These are phyloP conservation scores for Urophycis tenuis DNA, from an alignment of 2,797 vertebrate species.

Conservation along the genomic window DNA sequence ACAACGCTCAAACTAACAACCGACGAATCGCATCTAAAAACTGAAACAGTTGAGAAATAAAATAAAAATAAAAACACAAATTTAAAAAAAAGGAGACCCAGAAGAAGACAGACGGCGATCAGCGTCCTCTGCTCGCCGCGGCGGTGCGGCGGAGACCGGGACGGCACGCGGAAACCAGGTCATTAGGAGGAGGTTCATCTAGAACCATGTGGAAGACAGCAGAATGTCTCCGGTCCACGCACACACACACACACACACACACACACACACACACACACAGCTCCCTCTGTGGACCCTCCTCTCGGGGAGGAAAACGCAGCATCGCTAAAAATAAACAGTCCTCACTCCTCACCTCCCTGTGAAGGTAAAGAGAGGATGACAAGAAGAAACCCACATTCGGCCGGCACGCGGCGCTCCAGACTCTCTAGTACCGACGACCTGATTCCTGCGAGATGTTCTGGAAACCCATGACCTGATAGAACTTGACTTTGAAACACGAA, in stretches of 20 bases:
- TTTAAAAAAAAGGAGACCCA: too few species aligned
- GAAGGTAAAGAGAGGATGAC: constrained; percentile 8
- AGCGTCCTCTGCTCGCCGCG: too few species aligned
- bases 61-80: too few species aligned
- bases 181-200: constrained; percentile 28
- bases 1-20: neutral
- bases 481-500: neutral
- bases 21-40: neutral
- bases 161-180: constrained; percentile 56
- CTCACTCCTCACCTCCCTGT: constrained; percentile 16
- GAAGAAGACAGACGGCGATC: too few species aligned
- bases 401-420: constrained; percentile 12
- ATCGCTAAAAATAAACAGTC: constrained; percentile 46
- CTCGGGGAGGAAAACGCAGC: constrained; percentile 26
- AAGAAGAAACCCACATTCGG: constrained; percentile 27
- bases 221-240: constrained; percentile 23
- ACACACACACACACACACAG: constrained; percentile 30
- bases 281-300: constrained; percentile 26
- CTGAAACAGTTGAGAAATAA: too few species aligned
- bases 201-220: constrained; percentile 33
- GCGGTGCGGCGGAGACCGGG: too few species aligned
- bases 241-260: constrained; percentile 34
- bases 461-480: neutral
- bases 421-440: constrained; percentile 12
- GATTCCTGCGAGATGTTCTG: constrained; percentile 19